phyloP scores from a whole-genome alignment of 2,797 vertebrate species.

The Lepus townsendii region DNA sequence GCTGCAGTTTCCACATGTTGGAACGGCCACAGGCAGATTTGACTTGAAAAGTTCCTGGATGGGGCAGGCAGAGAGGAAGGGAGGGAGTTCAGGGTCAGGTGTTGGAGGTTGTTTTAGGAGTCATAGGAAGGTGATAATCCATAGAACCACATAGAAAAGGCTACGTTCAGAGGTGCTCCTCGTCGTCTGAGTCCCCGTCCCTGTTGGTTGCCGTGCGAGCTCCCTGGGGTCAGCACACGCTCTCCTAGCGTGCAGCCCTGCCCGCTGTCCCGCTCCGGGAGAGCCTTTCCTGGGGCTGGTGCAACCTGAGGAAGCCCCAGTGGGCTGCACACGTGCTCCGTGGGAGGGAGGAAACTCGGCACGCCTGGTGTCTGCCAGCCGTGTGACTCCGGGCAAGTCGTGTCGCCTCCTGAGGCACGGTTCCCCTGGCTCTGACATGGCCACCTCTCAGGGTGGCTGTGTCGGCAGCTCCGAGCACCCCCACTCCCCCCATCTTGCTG shows the following conservation, averaged over 20 bases:
- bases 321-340: background rate
- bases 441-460: background rate
- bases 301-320: background rate
- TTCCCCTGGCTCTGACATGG: background rate
- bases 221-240: background rate
- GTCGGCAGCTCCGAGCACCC: too few relatives aligned
- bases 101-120: slow-evolving; percentile 29
- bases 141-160: background rate
- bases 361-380: background rate
- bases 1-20: background rate
- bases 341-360: background rate
- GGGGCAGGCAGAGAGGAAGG: background rate
- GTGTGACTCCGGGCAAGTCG: background rate
- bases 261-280: background rate
- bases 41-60: background rate
- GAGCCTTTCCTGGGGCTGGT: background rate
- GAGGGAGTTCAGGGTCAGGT: background rate
- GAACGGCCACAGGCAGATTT: background rate
- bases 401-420: background rate
- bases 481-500: background rate
- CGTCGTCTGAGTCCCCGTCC: background rate
- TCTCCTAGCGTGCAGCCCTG: background rate
- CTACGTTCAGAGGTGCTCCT: background rate
- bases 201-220: background rate
- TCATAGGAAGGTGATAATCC: background rate